These are phyloP conservation scores for Geotrypetes seraphini DNA, from an alignment of 2,797 vertebrate species.

Conservation along the genomic window DNA sequence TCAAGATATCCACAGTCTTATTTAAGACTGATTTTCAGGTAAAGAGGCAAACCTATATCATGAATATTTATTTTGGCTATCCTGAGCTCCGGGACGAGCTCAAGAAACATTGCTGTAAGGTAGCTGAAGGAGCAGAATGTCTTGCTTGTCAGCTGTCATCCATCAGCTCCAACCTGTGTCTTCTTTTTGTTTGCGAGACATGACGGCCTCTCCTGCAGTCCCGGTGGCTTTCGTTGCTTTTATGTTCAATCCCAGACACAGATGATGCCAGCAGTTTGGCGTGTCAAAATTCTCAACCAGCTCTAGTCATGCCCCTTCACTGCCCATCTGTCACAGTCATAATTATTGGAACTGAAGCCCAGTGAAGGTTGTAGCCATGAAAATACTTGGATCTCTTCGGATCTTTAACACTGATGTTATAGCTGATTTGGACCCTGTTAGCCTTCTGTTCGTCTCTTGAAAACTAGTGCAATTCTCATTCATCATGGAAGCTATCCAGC, in stretches of 20 bases:
- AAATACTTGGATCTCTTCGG: conserved; percentile 51
- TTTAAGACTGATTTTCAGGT: no score
- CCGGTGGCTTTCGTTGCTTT: conserved; percentile 20
- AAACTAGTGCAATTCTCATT: conserved; percentile 56
- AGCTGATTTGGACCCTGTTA: conserved; percentile 54
- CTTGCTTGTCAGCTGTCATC: no score
- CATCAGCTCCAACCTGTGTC: no score
- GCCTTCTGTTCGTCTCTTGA: conserved; percentile 60
- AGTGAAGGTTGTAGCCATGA: conserved; percentile 39
- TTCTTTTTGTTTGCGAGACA: conserved; percentile 17
- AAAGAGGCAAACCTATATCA: no score
- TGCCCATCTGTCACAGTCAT: conserved; percentile 49
- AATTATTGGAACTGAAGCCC: conserved; percentile 43
- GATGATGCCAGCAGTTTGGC: conserved; percentile 35
- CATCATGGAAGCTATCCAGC: conserved; percentile 50
- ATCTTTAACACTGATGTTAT: conserved; percentile 57
- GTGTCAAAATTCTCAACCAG: conserved; percentile 42
- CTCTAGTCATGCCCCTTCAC: conserved; percentile 50
- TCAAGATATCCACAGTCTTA: no score
- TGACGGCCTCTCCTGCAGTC: background rate
- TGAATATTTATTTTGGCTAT: no score
- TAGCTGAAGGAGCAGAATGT: no score
- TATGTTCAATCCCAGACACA: conserved; percentile 28
- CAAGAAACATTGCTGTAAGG: no score
- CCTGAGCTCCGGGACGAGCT: no score